Base-by-base conservation (phyloP, 2,113 vertebrate species). In the Perca fluviatilis region DNA sequence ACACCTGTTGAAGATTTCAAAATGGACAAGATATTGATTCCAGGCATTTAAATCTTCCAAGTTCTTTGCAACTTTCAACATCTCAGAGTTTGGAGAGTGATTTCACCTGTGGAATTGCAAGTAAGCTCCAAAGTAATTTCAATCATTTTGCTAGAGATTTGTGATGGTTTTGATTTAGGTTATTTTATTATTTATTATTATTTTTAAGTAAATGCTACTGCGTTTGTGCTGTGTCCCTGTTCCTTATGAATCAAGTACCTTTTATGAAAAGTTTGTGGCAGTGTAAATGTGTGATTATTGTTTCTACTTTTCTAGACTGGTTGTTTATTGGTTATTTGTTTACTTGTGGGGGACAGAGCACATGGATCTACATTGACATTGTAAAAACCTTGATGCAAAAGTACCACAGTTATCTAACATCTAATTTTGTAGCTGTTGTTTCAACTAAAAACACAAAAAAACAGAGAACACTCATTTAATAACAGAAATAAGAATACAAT, bases 1-100 rank as follows among this genome's bases (percentile, higher is more conserved):
- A 6, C 83, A 88, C 86, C 83, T 86, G 90, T 16, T 83, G 72
- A 47, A 50, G 80, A 88, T 88, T 89, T 83, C 13, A 77, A 84
- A 82, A 80, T 47, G 80, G 66, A 87, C 56, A 64, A 64, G 23
- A 78, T 75, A 84, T 80, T 65, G 63, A 76, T 71, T 82, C 71
- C 87, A 89, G 80, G 85, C 75, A 16, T 73, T 82, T 33, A 16
- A 77, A 56, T 27, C 5, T 30, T 53, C 46, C n/a, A 23, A 36
- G 27, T 53, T 70, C 65, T 75, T 67, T 62, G 27, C 58, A 58
- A 21, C 68, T 33, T 81, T 74, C 68, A 79, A 43, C 77, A 8
- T 67, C 40, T 64, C 53, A 2, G 36, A 36, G 58, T 63, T 40
- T 49, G 33, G 62, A 27, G 60, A 66, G 19, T 13, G 19, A 19